Evolutionary conservation across 2,113 vertebrate genomes (phyloP).

Genomic region (Penelope pileata): DNA sequence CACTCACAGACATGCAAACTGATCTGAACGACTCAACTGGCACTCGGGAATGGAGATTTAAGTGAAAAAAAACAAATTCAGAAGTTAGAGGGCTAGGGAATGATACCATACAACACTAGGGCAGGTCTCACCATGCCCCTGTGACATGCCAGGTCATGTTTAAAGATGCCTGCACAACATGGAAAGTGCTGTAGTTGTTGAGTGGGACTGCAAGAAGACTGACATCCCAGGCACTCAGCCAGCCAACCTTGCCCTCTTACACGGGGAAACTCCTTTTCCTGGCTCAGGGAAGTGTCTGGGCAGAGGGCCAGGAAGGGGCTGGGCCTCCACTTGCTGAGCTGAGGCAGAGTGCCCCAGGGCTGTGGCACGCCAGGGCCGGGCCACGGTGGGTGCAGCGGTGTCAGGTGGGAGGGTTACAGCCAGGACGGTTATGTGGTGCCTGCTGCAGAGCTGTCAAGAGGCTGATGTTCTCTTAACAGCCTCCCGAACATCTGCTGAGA

Average conservation of each 20-base stretch:
- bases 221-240: not conserved
- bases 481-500: not conserved
- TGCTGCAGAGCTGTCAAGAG: not conserved
- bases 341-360: not conserved
- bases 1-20: not conserved
- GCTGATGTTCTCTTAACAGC: slow-evolving; percentile 32
- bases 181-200: not conserved
- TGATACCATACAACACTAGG: accelerated
- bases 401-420: not conserved
- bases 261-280: not conserved
- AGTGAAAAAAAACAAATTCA: not conserved
- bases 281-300: not conserved
- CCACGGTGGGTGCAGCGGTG: not conserved
- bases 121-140: not conserved
- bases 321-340: not conserved
- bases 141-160: not conserved
- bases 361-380: not conserved
- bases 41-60: not conserved
- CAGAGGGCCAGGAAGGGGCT: slow-evolving; percentile 8
- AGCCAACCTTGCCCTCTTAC: not conserved
- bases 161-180: not conserved
- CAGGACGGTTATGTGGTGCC: too few species aligned
- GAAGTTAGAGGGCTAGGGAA: not conserved
- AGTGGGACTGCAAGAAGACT: not conserved
- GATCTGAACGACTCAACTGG: not conserved